phyloP scores from a whole-genome alignment of 2,113 vertebrate species.

The Dendropsophus ebraccatus region DNA sequence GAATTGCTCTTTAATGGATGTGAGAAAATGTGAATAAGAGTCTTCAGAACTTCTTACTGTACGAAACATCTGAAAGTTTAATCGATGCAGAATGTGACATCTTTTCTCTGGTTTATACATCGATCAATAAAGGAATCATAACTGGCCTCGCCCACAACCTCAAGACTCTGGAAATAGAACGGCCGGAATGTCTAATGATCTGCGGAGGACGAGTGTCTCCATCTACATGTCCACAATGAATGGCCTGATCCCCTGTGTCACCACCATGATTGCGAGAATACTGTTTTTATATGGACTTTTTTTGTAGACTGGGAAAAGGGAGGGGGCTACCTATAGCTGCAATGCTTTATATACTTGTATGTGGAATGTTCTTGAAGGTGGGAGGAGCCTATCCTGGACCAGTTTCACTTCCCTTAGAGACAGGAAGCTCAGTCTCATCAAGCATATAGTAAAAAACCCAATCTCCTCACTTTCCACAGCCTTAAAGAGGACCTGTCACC shows the following conservation, averaged over 20 bases:
- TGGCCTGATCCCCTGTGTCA: not conserved
- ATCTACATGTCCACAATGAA: not conserved
- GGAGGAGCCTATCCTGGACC: too few species aligned
- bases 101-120: not conserved
- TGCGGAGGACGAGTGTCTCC: conserved; percentile 4
- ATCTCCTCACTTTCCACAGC: too few species aligned
- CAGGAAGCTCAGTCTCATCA: too few species aligned
- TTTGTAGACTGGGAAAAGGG: too few species aligned
- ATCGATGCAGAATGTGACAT: not conserved
- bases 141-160: conserved; percentile 14
- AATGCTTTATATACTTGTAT: too few species aligned
- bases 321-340: too few species aligned
- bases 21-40: too few species aligned
- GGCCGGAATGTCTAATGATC: not conserved
- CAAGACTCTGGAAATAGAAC: conserved; percentile 3
- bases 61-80: not conserved
- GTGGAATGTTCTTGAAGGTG: too few species aligned
- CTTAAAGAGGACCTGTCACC: too few species aligned
- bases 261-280: not conserved
- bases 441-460: too few species aligned
- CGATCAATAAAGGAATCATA: conserved; percentile 40
- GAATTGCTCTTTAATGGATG: not conserved
- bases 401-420: too few species aligned
- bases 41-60: not conserved
- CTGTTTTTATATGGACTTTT: too few species aligned